Evolutionary conservation across 2,113 vertebrate genomes (phyloP).

Genomic region (Neolamprologus variostigma): DNA sequence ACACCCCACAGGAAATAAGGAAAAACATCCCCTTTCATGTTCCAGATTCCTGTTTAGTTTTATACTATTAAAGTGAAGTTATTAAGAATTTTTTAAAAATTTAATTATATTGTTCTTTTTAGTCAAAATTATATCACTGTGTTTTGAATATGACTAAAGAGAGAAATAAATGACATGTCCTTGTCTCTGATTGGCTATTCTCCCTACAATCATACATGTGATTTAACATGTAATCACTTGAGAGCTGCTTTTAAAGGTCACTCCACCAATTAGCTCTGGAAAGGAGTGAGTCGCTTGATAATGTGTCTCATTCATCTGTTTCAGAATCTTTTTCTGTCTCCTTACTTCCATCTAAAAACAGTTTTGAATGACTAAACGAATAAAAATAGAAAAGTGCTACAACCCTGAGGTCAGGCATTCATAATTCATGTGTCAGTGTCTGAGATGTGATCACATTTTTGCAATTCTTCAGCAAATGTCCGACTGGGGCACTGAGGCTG

Average conservation of each 20-base stretch:
- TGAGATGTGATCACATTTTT: background rate
- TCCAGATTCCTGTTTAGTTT: background rate
- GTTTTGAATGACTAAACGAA: background rate
- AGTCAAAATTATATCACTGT: background rate
- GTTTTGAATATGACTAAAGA: background rate
- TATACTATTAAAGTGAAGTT: background rate
- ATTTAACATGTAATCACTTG: background rate
- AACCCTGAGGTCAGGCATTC: background rate
- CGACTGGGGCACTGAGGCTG: background rate
- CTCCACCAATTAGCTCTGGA: background rate
- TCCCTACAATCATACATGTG: background rate
- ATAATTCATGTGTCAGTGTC: background rate
- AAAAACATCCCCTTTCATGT: background rate
- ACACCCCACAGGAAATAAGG: background rate
- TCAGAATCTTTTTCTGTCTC: background rate
- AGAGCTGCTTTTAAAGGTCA: background rate
- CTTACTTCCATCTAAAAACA: background rate
- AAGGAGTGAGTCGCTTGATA: background rate
- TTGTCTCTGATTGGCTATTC: background rate
- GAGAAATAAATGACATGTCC: background rate
- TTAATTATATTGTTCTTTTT: background rate
- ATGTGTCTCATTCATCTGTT: background rate
- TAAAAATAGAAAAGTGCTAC: background rate
- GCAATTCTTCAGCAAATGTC: background rate
- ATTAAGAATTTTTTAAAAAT: background rate